Conservation (phyloP, 2,113 vertebrate species). For the Oreochromis tanganicae region DNA sequence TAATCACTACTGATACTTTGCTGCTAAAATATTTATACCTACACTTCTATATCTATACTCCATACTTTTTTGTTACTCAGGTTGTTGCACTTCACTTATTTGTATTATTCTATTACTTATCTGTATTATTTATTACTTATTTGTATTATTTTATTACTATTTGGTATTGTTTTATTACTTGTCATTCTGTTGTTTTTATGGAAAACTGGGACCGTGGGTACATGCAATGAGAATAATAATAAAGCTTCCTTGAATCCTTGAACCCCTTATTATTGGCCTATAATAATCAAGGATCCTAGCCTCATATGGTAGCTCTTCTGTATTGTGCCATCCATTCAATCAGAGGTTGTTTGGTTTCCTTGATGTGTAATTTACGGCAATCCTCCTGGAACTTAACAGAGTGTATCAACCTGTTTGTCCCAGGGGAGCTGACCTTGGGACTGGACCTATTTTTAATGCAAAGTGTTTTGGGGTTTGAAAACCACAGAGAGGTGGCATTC, state of each 20-base stretch:
- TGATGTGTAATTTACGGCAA: fast-evolving
- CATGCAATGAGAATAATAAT: neutral
- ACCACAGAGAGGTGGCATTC: neutral
- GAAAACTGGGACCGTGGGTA: neutral
- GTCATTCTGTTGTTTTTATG: neutral
- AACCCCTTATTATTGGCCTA: neutral
- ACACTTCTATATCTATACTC: neutral
- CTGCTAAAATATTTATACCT: neutral
- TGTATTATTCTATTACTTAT: neutral
- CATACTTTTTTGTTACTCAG: neutral
- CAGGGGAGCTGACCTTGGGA: neutral
- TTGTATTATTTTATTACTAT: neutral
- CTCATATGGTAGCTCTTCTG: neutral
- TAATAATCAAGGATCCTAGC: neutral
- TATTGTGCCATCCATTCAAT: neutral
- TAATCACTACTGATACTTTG: neutral
- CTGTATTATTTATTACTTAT: neutral
- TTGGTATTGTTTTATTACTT: fast-evolving
- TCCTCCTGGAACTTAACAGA: neutral
- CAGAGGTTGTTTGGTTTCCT: neutral
- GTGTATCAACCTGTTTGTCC: neutral
- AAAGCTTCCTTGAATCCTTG: neutral
- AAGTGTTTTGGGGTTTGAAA: neutral
- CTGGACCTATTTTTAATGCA: neutral
- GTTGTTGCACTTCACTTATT: neutral